Base-by-base conservation (phyloP, 2,888 invertebrate genomes). In the Sinhomidia bicolor region DNA sequence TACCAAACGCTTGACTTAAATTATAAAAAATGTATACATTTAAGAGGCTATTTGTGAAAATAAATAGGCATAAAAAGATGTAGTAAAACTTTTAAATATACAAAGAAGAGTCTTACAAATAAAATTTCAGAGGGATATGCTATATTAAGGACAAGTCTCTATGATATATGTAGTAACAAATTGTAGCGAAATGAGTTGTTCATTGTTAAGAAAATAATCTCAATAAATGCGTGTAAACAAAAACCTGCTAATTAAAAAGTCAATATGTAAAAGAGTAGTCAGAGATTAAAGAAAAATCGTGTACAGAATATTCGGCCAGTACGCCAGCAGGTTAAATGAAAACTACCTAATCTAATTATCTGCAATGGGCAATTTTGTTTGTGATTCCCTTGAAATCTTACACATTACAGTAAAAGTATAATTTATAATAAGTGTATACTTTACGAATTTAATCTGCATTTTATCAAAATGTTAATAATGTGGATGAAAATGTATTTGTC, bases 201-300 rank as follows among this genome's bases (percentile, higher is more conserved):
- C 29, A 12, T 10, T 32, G 60, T 29, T 57, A 20, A 65, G 65
- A 65, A 32, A 32, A 32, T 17, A n/a, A 54, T 54, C 62, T 32
- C n/a, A 65, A 2, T 54, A 54, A 54, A 17, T 54, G 54, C 76
- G 76, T 51, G 32, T 47, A 76, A 51, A 76, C 76, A n/a, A 76
- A 44, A 36, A 76, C 76, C 76, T 76, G 76, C 26, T 74, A 23
- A 44, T 29, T 26, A 51, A 47, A 5, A n/a, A n/a, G n/a, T n/a
- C n/a, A n/a, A n/a, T n/a, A n/a, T n/a, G n/a, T n/a, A n/a, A n/a
- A n/a, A n/a, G n/a, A n/a, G n/a, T n/a, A n/a, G n/a, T n/a, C n/a
- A n/a, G n/a, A n/a, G n/a, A n/a, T n/a, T n/a, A n/a, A n/a, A 3
- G 9, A 71, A 17, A 10, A 71, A 26, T 23, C n/a, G 1, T 1